Evolutionary conservation across 2,888 invertebrate genomes (phyloP).

Genomic region (Gastracanthus pulcherrimus): DNA sequence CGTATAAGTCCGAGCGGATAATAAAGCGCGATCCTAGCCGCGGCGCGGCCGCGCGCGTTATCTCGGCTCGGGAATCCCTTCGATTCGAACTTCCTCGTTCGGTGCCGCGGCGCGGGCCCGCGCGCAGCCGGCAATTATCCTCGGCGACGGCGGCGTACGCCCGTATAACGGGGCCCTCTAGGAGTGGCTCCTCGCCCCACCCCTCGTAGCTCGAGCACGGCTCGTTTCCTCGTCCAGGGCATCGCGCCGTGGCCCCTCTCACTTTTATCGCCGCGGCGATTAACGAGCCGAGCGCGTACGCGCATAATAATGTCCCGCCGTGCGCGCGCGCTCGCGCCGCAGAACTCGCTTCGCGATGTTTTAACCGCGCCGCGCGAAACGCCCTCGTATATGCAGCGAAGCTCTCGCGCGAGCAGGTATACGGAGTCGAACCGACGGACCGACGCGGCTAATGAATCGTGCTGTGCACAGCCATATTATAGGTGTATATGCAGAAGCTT

Average conservation of each 20-base stretch:
- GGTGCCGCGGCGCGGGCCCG: constrained; percentile 29
- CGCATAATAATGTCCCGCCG: constrained; percentile 6
- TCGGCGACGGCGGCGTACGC: constrained; percentile 26
- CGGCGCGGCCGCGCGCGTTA: background rate
- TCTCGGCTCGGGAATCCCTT: constrained; percentile 52
- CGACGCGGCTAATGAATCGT: background rate
- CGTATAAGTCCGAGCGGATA: constrained; percentile 20
- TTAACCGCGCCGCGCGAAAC: no score
- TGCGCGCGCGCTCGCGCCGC: background rate
- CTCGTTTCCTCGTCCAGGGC: constrained; percentile 30
- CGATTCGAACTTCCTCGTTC: constrained; percentile 62
- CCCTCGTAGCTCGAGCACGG: background rate
- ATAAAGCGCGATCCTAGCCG: constrained; percentile 38
- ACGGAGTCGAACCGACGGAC: background rate
- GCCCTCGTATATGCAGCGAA: no score
- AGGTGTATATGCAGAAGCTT: no score
- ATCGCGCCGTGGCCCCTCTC: background rate
- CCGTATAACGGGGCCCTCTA: constrained; percentile 59
- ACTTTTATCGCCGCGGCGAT: constrained; percentile 49
- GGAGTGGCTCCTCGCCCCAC: constrained; percentile 57
- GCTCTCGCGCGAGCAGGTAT: no score
- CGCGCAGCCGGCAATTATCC: constrained; percentile 63
- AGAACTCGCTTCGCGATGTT: no score
- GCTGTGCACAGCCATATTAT: no score
- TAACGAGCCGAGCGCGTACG: constrained; percentile 18